These are phyloP conservation scores for Diaprepes abbreviatus DNA, from an alignment of 2,888 invertebrate genomes.

Conservation along the genomic window DNA sequence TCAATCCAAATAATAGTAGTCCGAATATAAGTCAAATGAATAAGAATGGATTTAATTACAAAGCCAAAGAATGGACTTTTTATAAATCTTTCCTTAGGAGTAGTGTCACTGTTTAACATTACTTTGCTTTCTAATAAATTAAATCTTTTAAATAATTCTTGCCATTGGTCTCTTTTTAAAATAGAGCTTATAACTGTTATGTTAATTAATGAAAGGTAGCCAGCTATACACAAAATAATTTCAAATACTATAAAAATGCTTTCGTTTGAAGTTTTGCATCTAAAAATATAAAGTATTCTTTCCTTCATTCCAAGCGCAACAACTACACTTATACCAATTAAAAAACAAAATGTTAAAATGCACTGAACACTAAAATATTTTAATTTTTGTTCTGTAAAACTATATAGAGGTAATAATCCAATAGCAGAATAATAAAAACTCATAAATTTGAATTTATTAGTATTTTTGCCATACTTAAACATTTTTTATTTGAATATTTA, in stretches of 20 bases:
- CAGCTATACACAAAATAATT: background rate
- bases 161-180: background rate
- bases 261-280: too few species aligned
- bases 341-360: background rate
- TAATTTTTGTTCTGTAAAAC: background rate
- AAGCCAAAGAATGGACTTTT: background rate
- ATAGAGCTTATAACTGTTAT: background rate
- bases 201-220: background rate
- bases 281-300: background rate
- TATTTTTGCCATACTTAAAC: too few species aligned
- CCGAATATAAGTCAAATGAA: background rate
- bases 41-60: background rate
- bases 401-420: background rate
- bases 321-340: background rate
- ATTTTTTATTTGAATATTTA: too few species aligned
- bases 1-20: background rate
- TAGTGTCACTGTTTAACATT: too few species aligned
- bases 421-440: background rate
- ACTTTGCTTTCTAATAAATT: background rate
- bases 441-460: too few species aligned
- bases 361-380: background rate
- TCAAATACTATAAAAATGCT: background rate
- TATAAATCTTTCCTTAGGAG: background rate
- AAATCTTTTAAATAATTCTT: background rate
- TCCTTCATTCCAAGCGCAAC: background rate